Evolutionary conservation across 1,140 invertebrate species (phyloP), one percentile per base, ranked within the genome.

Genomic region (Coenobita brevimanus): DNA sequence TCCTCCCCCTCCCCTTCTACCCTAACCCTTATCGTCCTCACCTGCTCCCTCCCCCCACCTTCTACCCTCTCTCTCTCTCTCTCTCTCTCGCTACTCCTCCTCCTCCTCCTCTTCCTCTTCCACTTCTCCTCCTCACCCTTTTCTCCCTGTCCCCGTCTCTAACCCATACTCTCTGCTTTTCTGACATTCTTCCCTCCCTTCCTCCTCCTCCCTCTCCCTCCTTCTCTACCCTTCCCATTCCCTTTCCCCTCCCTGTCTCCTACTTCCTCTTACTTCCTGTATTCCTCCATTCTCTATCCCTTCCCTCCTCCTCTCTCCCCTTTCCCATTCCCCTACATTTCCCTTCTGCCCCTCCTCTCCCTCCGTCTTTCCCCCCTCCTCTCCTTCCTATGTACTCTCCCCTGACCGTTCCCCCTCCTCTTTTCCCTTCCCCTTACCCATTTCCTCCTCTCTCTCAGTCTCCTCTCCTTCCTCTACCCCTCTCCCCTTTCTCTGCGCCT

Each of bases 91-190:
- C 62, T 67, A 6, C n/a, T n/a, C n/a, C 62, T 67, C 62, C n/a
- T 8, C n/a, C 62, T 33, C 62, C n/a, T 8, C 8, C 62, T 67
- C 62, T 33, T n/a, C n/a, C 62, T 67, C 62, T 67, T n/a, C n/a
- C 62, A 10, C 62, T 67, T n/a, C n/a, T n/a, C n/a, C 62, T 33
- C 62, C n/a, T n/a, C n/a, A 6, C n/a, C 62, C n/a, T n/a, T 67
- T n/a, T 67, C 62, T n/a, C 62, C n/a, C 62, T 67, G 6, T 67
- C 62, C n/a, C 62, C n/a, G 6, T 67, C 62, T 67, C 62, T 33
- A 6, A 10, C 62, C n/a, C 62, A 10, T 8, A 10, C 62, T 33
- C 62, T 67, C 62, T 33, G 6, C n/a, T n/a, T 33, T n/a, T 67
- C 62, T 67, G 6, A 10, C 62, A 10, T n/a, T 67, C 62, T 27